Base-by-base conservation (phyloP, 2,888 invertebrate genomes). In the Thymelicus lineola region DNA sequence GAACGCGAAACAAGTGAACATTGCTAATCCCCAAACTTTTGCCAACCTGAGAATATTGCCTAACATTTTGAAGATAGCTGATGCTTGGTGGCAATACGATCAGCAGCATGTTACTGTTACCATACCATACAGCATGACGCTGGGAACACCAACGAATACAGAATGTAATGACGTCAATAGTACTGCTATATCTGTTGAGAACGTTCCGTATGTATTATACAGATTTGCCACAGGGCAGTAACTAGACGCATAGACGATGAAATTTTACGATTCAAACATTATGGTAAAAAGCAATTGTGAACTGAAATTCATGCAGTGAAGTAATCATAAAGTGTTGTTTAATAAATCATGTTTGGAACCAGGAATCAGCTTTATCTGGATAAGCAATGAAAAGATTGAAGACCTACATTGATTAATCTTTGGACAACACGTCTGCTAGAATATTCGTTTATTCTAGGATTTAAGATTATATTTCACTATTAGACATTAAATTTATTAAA, bases 31-130 rank as follows among this genome's bases (percentile, higher is more conserved):
- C 10, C 35, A 46, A 9, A 48, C 48, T 1, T 61, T 28, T 6
- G n/a, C 35, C n/a, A 62, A 68, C 12, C 10, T 57, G n/a, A 62
- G 57, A 12, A 36, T 68, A 35, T 42, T 68, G 7, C 68, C 68
- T n/a, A 53, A n/a, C 14, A 36, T 55, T 17, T 12, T 68, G 46
- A 57, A 62, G n/a, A 20, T 36, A 1, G 17, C 7, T 5, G 38
- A 36, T 0, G 62, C 68, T 7, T 1, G 2, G 9, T 68, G 68
- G 68, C 15, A 35, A 12, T 68, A 45, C 36, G n/a, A n/a, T 0
- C 7, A 57, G 9, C 46, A 62, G n/a, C 15, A 57, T n/a, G 20
- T 68, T 9, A 68, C n/a, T n/a, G 36, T 68, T 7, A 0, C 9
- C 0, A 46, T 68, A 6, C 62, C 68, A 3, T 57, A 68, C 12